Conservation (phyloP, 2,797 vertebrate species). For the Sebastes ruberrimus region DNA sequence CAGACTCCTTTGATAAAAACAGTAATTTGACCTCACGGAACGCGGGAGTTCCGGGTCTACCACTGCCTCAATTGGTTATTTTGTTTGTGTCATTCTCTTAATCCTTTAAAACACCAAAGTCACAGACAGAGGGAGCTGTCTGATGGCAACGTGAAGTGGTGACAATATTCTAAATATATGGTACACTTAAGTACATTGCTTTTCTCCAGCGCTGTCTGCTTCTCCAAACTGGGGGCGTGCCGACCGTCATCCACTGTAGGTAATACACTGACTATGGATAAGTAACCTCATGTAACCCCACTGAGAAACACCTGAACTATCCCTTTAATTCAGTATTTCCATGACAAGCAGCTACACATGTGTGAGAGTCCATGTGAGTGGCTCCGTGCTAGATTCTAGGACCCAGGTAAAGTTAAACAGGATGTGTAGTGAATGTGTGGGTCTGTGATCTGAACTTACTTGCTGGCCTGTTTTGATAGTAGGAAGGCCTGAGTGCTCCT, state of each 20-base stretch:
- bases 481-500: slow-evolving; percentile 94
- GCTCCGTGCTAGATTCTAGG: background rate
- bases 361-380: background rate
- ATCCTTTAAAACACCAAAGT: too few relatives aligned
- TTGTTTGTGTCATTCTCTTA: too few relatives aligned
- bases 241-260: too few relatives aligned
- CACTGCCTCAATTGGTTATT: too few relatives aligned
- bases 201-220: background rate
- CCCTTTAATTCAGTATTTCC: background rate
- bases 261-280: too few relatives aligned
- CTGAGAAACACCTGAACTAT: background rate
- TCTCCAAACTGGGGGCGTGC: background rate
- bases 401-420: background rate
- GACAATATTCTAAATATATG: background rate
- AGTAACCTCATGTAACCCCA: background rate
- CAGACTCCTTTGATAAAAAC: background rate
- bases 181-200: background rate
- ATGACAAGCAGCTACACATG: background rate
- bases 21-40: too few relatives aligned
- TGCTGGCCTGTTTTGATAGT: slow-evolving; percentile 93
- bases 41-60: too few relatives aligned
- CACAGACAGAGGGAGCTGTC: background rate
- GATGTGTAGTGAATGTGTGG: background rate
- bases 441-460: slow-evolving; percentile 82
- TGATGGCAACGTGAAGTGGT: background rate